Evolutionary conservation across 2,888 invertebrate species (phyloP), one percentile per base, ranked within the genome.

Genomic region (Macaria liturata): DNA sequence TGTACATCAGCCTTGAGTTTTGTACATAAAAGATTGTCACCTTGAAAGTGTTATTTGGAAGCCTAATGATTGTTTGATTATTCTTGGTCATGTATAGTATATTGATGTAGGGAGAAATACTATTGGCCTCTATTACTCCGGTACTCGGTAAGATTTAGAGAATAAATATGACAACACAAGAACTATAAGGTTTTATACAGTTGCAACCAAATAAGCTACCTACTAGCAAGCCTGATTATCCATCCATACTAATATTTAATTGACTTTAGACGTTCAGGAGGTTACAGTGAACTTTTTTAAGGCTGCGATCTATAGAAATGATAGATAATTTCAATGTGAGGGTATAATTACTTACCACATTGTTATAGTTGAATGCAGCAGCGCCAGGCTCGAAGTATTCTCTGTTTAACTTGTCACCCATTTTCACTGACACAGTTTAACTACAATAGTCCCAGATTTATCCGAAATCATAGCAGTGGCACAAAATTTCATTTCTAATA

Each of bases 341-440:
- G 9, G n/a, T 42, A 42, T 20, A 30, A 46, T 71, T 62, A 86
- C 90, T 88, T 72, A 91, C 91, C 91, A 89, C 88, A 85, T 91
- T 91, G 75, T 88, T 88, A 66, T 84, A 90, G 72, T 91, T 91
- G 84, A 88, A 91, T 79, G 88, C 80, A 78, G 88, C 80, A 64
- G 86, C 79, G 54, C 80, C 88, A 69, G 88, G 78, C 67, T 83
- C 83, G 69, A 82, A 91, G 69, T 87, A 90, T 75, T 91, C 91
- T 73, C 81, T 73, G 60, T 91, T 88, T 62, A 89, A 73, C 72
- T 91, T 91, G 59, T 91, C 91, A 65, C 88, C 86, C 91, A 91
- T 91, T 69, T 66, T 83, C 69, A 66, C 62, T 46, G 69, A 68
- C 74, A 80, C 76, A 71, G 31, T 34, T 43, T 46, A 78, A 70